Conservation (phyloP, 2,888 invertebrate species). For the Drosophila kambysellisi region DNA sequence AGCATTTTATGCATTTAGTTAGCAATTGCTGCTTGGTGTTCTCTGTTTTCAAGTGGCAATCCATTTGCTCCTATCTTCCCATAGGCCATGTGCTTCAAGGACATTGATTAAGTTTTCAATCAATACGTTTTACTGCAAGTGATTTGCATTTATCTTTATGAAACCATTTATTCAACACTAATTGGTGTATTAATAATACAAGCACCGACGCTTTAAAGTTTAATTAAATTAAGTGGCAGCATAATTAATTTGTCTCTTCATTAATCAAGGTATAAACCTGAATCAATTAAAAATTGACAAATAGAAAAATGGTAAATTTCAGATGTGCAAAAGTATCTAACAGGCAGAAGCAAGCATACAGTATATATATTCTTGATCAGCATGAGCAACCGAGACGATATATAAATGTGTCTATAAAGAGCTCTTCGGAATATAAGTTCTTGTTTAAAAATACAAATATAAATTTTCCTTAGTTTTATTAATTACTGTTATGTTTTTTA, state of each 20-base stretch:
- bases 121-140: constrained; percentile 45
- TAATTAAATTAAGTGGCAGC: constrained; percentile 44
- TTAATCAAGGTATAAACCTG: neutral
- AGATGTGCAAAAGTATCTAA: neutral
- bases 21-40: constrained; percentile 57
- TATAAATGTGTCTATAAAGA: neutral
- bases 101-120: constrained; percentile 26
- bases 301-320: neutral
- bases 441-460: neutral
- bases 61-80: neutral
- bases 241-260: neutral
- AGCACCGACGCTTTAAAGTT: constrained; percentile 14
- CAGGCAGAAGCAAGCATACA: neutral
- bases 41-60: constrained; percentile 1
- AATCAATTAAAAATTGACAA: neutral
- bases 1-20: constrained; percentile 50
- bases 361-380: neutral
- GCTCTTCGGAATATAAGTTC: neutral
- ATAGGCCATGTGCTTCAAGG: neutral
- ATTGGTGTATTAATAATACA: constrained; percentile 51
- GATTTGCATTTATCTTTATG: constrained; percentile 51
- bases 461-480: neutral
- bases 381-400: neutral
- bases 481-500: neutral
- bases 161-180: constrained; percentile 33